Evolutionary conservation across 2,888 invertebrate genomes (phyloP).

Genomic region (Sepiola atlantica): DNA sequence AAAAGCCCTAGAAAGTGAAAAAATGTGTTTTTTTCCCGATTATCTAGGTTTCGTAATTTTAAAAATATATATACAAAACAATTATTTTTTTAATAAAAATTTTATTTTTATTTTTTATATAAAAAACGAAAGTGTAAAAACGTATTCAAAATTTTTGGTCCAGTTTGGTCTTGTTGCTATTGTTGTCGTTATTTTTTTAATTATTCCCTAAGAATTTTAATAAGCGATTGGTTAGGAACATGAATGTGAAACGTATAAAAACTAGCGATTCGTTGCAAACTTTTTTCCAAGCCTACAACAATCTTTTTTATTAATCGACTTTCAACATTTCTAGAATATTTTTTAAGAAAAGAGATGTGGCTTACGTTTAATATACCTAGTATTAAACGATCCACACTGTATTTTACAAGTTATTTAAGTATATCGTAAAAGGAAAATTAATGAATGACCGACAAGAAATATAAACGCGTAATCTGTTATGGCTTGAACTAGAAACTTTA

Average conservation of each 20-base stretch:
- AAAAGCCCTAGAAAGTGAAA: not conserved
- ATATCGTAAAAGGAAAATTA: no score
- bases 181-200: slow-evolving; percentile 4
- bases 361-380: no score
- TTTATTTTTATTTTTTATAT: not conserved
- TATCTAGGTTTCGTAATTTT: not conserved
- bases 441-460: no score
- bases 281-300: not conserved
- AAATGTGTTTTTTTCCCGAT: not conserved
- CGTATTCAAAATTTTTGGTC: not conserved
- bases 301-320: not conserved
- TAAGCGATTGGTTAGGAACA: no score
- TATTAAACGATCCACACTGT: no score
- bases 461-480: no score
- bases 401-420: no score
- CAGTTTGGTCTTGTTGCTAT: not conserved
- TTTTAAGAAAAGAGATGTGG: no score
- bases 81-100: not conserved
- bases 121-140: not conserved
- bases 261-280: not conserved
- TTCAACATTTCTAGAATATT: no score
- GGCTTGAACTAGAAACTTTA: no score
- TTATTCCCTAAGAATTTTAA: not conserved
- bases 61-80: slow-evolving; percentile 8
- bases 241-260: no score